phyloP scores from a whole-genome alignment of 2,888 invertebrate genomes.

The Torymus auratus region DNA sequence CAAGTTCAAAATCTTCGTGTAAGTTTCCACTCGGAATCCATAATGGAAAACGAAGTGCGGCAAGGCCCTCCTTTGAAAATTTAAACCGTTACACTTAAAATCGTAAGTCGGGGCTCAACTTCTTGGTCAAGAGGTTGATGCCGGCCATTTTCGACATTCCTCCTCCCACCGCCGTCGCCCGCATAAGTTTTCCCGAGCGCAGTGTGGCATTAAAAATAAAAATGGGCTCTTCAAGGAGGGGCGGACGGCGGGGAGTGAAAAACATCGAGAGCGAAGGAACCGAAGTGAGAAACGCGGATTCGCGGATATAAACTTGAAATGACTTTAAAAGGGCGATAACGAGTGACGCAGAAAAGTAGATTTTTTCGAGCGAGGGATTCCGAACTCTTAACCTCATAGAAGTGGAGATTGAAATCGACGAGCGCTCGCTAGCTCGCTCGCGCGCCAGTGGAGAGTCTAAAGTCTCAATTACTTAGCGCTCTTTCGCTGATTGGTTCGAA shows the following conservation, averaged over 20 bases:
- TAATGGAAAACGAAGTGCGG: background rate
- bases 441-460: conserved; percentile 41
- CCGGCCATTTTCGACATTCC: conserved; percentile 11
- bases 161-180: no score
- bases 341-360: conserved; percentile 55
- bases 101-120: background rate
- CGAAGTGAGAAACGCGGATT: conserved; percentile 19
- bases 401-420: conserved; percentile 54
- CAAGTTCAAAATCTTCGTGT: no score
- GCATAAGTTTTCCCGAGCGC: background rate
- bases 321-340: conserved; percentile 57
- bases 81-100: conserved; percentile 3
- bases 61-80: background rate
- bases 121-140: background rate
- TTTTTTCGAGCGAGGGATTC: conserved; percentile 54
- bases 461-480: conserved; percentile 59
- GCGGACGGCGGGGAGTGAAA: background rate
- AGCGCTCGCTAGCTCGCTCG: conserved; percentile 7
- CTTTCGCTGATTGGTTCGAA: conserved; percentile 56
- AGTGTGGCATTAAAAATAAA: conserved; percentile 31
- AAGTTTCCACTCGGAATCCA: no score
- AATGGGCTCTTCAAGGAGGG: conserved; percentile 17
- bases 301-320: conserved; percentile 52
- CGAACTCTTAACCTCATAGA: conserved; percentile 55
- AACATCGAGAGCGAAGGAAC: background rate